Percentiles rank a stretch among this genome's conserved stretches.
These are phyloP conservation scores for Mya arenaria DNA, from an alignment of 1,140 invertebrate genomes.

Conservation along the genomic window DNA sequence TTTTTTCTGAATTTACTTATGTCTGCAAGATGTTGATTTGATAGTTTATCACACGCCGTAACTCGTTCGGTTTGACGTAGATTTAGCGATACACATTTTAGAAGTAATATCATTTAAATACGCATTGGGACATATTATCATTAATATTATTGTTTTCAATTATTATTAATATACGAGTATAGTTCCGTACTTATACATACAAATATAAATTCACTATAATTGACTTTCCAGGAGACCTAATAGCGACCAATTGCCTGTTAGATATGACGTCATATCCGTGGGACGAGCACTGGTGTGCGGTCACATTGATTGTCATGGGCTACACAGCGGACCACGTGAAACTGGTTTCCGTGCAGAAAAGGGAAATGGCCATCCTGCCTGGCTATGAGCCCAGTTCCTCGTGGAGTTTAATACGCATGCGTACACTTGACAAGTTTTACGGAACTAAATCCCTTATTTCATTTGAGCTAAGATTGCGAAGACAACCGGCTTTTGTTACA, in stretches of 20 bases:
- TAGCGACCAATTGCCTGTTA: not conserved
- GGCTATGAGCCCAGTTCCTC: not conserved
- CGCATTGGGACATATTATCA: too few relatives aligned
- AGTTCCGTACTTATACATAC: too few relatives aligned
- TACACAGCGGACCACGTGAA: not conserved
- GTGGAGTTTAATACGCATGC: not conserved
- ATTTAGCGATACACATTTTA: too few relatives aligned
- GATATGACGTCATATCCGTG: constrained; percentile 24
- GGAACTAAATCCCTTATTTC: not conserved
- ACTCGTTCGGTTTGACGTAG: too few relatives aligned
- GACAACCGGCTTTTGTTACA: not conserved
- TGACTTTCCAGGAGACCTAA: constrained; percentile 1
- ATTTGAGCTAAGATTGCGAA: not conserved
- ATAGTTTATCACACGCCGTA: too few relatives aligned
- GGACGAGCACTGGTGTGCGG: constrained; percentile 3
- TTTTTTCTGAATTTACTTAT: too few relatives aligned
- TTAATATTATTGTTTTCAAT: too few relatives aligned
- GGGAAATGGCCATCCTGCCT: not conserved
- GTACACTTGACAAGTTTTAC: not conserved
- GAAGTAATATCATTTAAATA: too few relatives aligned
- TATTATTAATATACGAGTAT: too few relatives aligned
- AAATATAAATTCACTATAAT: too few relatives aligned
- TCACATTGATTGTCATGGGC: constrained; percentile 1
- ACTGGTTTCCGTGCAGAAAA: too few relatives aligned
- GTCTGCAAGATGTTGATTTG: too few relatives aligned